Evolutionary conservation across 2,888 invertebrate genomes (phyloP).

Genomic region (Aricia artaxerxes): DNA sequence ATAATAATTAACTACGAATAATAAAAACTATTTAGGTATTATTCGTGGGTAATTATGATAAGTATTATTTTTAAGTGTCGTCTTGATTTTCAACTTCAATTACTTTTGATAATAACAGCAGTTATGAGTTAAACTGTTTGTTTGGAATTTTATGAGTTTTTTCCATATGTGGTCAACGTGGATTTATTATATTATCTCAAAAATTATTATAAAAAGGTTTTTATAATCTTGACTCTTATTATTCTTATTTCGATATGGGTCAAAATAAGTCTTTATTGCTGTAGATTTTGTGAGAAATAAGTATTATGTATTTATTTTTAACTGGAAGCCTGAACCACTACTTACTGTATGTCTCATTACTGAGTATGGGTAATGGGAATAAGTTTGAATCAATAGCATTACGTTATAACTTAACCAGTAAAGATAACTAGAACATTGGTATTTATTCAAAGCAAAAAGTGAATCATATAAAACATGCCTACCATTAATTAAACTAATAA

Average conservation of each 20-base stretch:
- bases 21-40: too few relatives aligned
- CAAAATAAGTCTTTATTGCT: background rate
- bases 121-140: slow-evolving; percentile 20
- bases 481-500: slow-evolving; percentile 7
- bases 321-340: background rate
- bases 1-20: too few relatives aligned
- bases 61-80: background rate
- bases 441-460: slow-evolving; percentile 1
- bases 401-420: background rate
- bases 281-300: background rate
- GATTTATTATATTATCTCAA: background rate
- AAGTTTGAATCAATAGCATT: background rate
- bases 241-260: background rate
- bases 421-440: background rate
- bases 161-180: background rate
- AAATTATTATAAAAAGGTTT: background rate
- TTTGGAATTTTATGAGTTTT: slow-evolving; percentile 8
- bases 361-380: background rate
- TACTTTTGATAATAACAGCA: background rate
- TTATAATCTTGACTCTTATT: background rate
- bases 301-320: background rate
- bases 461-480: background rate
- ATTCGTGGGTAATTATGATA: background rate
- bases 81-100: background rate
- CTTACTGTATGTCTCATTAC: background rate